phyloP scores from a whole-genome alignment of 2,113 vertebrate genomes.

The Coptodon bakossiorum region DNA sequence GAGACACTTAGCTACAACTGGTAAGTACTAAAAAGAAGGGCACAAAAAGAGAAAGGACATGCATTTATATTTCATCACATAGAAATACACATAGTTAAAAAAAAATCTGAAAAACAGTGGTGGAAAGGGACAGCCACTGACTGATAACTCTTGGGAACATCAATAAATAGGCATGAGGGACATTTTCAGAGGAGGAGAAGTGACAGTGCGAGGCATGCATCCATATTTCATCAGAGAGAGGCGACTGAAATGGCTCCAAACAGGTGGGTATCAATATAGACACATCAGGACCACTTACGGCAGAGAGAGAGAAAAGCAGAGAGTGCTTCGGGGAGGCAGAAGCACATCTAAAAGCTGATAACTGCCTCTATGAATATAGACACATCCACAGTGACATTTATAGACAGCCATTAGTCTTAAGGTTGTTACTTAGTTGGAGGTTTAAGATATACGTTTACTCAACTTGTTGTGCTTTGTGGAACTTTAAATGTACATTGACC shows the following conservation, averaged over 20 bases:
- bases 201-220: constrained; percentile 1
- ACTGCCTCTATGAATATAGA: constrained; percentile 48
- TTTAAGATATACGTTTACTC: constrained; percentile 27
- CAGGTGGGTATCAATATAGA: constrained; percentile 49
- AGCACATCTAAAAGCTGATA: constrained; percentile 49
- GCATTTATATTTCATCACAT: constrained; percentile 56
- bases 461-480: neutral
- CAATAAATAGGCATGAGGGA: constrained; percentile 51
- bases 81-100: constrained; percentile 1
- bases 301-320: neutral
- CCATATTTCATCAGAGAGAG: constrained; percentile 49
- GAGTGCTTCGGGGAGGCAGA: constrained; percentile 3
- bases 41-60: constrained; percentile 30
- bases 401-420: constrained; percentile 29
- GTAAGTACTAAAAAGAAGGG: constrained; percentile 33
- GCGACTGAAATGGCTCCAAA: constrained; percentile 29
- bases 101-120: constrained; percentile 32
- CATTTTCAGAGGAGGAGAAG: constrained; percentile 11
- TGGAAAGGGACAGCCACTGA: neutral
- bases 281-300: constrained; percentile 39
- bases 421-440: constrained; percentile 9
- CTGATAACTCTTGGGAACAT: constrained; percentile 19
- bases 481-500: neutral
- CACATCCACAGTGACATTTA: constrained; percentile 30
- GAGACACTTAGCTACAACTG: constrained; percentile 18